phyloP scores from a whole-genome alignment of 1,140 invertebrate species.

The Sycophaga agraensis region DNA sequence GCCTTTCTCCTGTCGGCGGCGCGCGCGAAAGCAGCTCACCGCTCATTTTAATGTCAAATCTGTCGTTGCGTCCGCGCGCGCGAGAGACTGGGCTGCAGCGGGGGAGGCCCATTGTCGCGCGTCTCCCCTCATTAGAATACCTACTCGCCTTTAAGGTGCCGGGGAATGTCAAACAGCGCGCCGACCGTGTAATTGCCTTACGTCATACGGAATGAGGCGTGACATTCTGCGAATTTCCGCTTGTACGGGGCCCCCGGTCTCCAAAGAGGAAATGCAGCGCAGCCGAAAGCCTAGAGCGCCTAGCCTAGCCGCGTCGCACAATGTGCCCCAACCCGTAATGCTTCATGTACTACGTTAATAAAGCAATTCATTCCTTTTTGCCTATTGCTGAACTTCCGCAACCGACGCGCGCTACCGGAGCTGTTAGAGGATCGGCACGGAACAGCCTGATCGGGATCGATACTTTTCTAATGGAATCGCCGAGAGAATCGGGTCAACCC shows the following conservation, averaged over 20 bases:
- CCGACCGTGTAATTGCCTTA: constrained; percentile 7
- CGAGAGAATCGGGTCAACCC: too few species aligned
- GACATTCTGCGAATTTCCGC: constrained; percentile 7
- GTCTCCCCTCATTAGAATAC: constrained; percentile 9
- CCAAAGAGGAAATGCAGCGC: not conserved
- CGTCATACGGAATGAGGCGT: constrained; percentile 15
- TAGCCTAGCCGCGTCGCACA: not conserved
- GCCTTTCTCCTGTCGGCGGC: too few species aligned
- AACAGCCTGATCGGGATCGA: too few species aligned
- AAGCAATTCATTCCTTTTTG: too few species aligned
- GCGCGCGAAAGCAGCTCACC: too few species aligned
- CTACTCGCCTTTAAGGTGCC: not conserved
- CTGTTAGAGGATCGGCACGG: too few species aligned
- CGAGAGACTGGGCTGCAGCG: constrained; percentile 3
- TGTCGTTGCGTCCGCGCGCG: not conserved
- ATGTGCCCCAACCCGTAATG: not conserved
- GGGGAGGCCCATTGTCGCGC: too few species aligned
- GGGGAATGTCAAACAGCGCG: not conserved
- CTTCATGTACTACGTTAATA: not conserved
- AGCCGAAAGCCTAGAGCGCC: not conserved
- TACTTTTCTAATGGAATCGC: too few species aligned
- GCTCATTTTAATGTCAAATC: constrained; percentile 1
- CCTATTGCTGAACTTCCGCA: too few species aligned
- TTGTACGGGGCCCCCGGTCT: too few species aligned
- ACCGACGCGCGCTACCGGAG: too few species aligned